Evolutionary conservation across 1,140 invertebrate genomes (phyloP), one percentile per base, ranked within the genome.

Genomic region (Proctacanthus coquilletti): DNA sequence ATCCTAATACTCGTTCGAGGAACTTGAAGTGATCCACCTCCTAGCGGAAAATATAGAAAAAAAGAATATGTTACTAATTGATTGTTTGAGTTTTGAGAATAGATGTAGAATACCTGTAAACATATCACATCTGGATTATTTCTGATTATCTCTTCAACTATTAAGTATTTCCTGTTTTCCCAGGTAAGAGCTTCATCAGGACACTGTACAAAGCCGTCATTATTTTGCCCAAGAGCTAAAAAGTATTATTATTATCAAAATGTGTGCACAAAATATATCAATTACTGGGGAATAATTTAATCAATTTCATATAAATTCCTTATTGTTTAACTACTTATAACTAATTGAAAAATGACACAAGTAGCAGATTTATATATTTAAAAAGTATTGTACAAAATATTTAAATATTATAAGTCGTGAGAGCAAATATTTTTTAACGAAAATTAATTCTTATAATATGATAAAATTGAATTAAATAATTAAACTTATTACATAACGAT

Each of bases 11-110:
- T 18, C 64, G 65, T 43, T 72, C 63, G 15, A 85, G 50, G 48
- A 79, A 81, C 36, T 71, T 70, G 49, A 77, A 85, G 49, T 82
- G 77, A 54, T 85, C 82, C 2, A 84, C 78, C 66, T 84, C 75
- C 74, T 78, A 52, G 11, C 54, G 50, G 23, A n/a, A n/a, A n/a
- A n/a, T n/a, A n/a, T n/a, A 34, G n/a, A 34, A 30, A 27, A n/a
- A n/a, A 25, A 38, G 23, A 46, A 39, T 23, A 23, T 18, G 3
- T 34, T 29, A 30, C 47, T 48, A 45, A 39, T 41, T 41, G 33
- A 53, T 45, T 49, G 41, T 19, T 15, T 14, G 1, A 4, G 34
- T 18, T 29, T 18, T 10, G 3, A 1, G 5, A 18, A 36, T 21
- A 33, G 38, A 9, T 35, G 13, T 31, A 45, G 47, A 36, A 46